Percentiles rank a stretch among this genome's conserved stretches.
Evolutionary conservation across 2,888 invertebrate genomes (phyloP).

Genomic region (Cryptocephalus primarius): DNA sequence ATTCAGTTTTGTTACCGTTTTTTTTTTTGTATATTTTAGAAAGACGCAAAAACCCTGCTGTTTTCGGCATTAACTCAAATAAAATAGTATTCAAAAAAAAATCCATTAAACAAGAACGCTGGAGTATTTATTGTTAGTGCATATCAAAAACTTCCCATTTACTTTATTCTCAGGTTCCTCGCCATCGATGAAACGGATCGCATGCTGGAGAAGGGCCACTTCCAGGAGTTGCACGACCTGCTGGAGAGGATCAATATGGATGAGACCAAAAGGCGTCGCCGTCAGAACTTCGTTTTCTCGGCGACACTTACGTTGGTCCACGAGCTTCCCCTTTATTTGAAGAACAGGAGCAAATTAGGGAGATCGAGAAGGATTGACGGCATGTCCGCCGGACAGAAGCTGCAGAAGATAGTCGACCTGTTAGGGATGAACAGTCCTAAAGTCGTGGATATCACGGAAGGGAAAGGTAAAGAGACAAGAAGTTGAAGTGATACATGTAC

Average conservation of each 20-base stretch:
- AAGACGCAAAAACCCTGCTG: too few species aligned
- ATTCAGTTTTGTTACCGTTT: too few species aligned
- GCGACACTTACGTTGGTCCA: slow-evolving; percentile 92
- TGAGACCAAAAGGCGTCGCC: slow-evolving; percentile 42
- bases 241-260: slow-evolving; percentile 70
- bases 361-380: slow-evolving; percentile 45
- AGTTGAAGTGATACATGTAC: not conserved
- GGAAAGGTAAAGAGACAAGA: slow-evolving; percentile 48
- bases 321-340: slow-evolving; percentile 65
- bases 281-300: slow-evolving; percentile 96
- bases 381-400: slow-evolving; percentile 63
- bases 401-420: slow-evolving; percentile 64
- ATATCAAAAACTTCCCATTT: too few species aligned
- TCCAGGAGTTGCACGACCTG: slow-evolving; percentile 77
- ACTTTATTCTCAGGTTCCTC: slow-evolving; percentile 53
- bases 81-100: too few species aligned
- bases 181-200: slow-evolving; percentile 98
- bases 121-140: too few species aligned
- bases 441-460: slow-evolving; percentile 81
- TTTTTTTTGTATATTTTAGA: too few species aligned
- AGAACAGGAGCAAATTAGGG: slow-evolving; percentile 43
- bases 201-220: slow-evolving; percentile 95
- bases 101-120: too few species aligned
- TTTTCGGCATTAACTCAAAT: too few species aligned
- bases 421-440: slow-evolving; percentile 84